Conservation (phyloP, 2,797 vertebrate species). For the Zalophus californianus region DNA sequence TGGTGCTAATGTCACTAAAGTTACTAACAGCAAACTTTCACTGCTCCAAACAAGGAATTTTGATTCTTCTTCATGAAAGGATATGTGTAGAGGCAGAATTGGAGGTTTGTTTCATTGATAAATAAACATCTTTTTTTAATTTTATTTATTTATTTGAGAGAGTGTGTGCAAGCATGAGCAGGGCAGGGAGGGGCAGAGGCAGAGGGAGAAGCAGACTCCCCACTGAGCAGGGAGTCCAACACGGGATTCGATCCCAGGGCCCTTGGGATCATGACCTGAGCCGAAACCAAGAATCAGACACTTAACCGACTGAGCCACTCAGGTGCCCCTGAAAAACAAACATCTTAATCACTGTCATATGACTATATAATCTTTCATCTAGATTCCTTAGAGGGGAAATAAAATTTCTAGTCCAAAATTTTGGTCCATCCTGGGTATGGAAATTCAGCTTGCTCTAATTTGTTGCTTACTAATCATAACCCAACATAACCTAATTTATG, state of each 20-base stretch:
- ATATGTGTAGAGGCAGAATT: background rate
- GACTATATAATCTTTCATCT: background rate
- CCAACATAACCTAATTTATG: background rate
- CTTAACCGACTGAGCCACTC: too few species aligned
- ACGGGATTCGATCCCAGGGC: too few species aligned
- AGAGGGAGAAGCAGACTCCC: too few species aligned
- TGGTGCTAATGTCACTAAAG: background rate
- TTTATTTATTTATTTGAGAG: too few species aligned
- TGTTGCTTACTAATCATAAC: background rate
- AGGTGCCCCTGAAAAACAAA: background rate
- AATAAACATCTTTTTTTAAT: background rate
- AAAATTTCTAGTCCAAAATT: background rate
- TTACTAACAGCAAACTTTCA: background rate
- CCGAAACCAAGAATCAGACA: too few species aligned
- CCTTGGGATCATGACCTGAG: too few species aligned
- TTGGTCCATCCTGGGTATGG: background rate
- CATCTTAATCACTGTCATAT: background rate
- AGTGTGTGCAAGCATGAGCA: too few species aligned
- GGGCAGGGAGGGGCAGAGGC: too few species aligned
- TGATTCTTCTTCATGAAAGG: background rate
- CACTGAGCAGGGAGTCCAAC: too few species aligned
- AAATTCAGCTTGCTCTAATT: background rate
- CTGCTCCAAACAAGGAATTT: background rate
- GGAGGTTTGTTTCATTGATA: background rate
- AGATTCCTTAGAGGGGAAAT: background rate